phyloP scores from a whole-genome alignment of 2,797 vertebrate genomes.

The Tarsius wallacei region DNA sequence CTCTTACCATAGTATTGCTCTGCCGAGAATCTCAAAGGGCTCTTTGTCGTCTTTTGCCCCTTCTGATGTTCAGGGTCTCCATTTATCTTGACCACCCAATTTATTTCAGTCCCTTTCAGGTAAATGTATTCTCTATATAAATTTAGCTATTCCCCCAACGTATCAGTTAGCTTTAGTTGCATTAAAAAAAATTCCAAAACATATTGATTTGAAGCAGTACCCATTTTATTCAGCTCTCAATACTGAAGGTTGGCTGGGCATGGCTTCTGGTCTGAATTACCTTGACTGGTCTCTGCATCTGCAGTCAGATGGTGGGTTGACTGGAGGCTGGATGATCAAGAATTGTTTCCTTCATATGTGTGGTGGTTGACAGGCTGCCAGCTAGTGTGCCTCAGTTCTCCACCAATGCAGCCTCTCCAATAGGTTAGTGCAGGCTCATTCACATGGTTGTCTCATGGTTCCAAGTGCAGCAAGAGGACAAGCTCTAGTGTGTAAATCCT shows the following conservation, averaged over 20 bases:
- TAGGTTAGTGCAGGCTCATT: neutral
- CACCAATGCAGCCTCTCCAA: neutral
- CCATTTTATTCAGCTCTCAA: constrained; percentile 38
- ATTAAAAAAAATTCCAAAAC: constrained; percentile 42
- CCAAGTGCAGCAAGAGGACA: neutral
- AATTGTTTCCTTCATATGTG: neutral
- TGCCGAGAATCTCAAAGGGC: neutral
- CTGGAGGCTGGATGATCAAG: neutral
- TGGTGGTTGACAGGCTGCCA: neutral
- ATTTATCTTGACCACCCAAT: constrained; percentile 48
- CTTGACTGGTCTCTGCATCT: neutral
- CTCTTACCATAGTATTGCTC: neutral
- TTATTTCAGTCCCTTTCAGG: constrained; percentile 42
- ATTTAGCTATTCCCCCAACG: neutral
- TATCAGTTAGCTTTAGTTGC: constrained; percentile 2
- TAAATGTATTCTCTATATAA: constrained; percentile 39
- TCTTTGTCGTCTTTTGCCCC: neutral
- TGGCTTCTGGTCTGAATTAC: constrained; percentile 18
- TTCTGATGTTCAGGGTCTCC: neutral
- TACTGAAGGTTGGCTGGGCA: constrained; percentile 5
- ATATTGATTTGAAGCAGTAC: constrained; percentile 6
- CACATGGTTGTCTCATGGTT: constrained; percentile 1
- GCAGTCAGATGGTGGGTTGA: neutral
- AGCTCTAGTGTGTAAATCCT: neutral
- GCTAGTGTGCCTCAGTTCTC: neutral